Conservation (phyloP, 1,140 invertebrate species). For the Manduca sexta region DNA sequence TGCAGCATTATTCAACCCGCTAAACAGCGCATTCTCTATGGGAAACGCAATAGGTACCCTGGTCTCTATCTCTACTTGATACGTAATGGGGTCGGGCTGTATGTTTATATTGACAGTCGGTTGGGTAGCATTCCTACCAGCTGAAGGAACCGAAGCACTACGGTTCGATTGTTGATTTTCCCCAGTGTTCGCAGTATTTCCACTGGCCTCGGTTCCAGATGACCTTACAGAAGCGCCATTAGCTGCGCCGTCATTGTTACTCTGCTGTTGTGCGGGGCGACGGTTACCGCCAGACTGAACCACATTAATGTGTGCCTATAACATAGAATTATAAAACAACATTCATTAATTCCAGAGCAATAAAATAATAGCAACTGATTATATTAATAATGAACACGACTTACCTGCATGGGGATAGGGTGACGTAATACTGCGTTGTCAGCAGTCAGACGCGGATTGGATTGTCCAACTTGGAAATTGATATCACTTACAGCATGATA, state of each 20-base stretch:
- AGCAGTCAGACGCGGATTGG: slow-evolving; percentile 29
- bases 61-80: slow-evolving; percentile 48
- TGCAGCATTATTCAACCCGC: slow-evolving; percentile 10
- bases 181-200: background rate
- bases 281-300: slow-evolving; percentile 26
- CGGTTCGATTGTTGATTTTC: slow-evolving; percentile 1
- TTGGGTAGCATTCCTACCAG: slow-evolving; percentile 22
- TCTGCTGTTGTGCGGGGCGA: slow-evolving; percentile 2
- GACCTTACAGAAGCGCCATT: no score
- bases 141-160: background rate
- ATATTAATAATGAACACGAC: background rate
- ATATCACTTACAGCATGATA: slow-evolving; percentile 90
- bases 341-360: background rate
- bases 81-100: slow-evolving; percentile 38
- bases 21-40: slow-evolving; percentile 27
- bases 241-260: no score
- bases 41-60: slow-evolving; percentile 35
- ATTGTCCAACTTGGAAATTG: slow-evolving; percentile 25
- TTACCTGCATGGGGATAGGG: slow-evolving; percentile 32
- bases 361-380: no score
- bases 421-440: slow-evolving; percentile 25
- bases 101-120: slow-evolving; percentile 37
- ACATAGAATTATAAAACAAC: background rate
- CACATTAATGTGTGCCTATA: slow-evolving; percentile 39
- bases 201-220: no score